phyloP scores from a whole-genome alignment of 2,797 vertebrate species.

The Tapera naevia region DNA sequence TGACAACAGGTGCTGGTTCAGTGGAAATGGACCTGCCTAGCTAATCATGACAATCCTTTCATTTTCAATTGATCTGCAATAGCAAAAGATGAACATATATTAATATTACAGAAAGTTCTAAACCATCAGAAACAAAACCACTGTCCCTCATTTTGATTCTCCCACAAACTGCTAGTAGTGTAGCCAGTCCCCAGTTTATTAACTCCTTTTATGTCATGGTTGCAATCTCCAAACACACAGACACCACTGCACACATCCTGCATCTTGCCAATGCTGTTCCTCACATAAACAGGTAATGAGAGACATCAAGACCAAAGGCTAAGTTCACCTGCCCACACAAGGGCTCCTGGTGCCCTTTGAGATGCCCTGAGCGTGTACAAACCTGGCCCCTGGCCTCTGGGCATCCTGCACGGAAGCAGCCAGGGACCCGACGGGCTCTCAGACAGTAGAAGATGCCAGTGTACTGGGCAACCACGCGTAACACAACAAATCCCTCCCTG shows the following conservation, averaged over 20 bases:
- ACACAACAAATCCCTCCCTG: background rate
- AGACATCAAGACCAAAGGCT: background rate
- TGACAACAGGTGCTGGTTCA: background rate
- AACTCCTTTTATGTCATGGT: accelerated
- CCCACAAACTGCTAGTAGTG: background rate
- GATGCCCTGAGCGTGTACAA: background rate
- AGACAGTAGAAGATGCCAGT: background rate
- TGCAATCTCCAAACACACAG: background rate
- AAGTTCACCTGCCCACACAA: background rate
- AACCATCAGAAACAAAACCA: background rate
- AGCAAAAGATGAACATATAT: background rate
- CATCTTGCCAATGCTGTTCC: background rate
- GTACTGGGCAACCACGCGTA: accelerated
- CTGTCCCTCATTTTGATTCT: background rate
- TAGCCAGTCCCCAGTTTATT: background rate
- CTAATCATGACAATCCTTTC: background rate
- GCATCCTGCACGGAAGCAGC: background rate
- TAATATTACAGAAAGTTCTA: background rate
- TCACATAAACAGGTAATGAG: background rate
- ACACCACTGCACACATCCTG: background rate
- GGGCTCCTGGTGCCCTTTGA: background rate
- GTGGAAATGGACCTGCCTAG: background rate
- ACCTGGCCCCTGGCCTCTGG: background rate
- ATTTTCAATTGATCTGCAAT: background rate
- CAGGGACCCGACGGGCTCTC: background rate